phyloP scores from a whole-genome alignment of 1,140 invertebrate genomes.

The Chrysomallon squamiferum region DNA sequence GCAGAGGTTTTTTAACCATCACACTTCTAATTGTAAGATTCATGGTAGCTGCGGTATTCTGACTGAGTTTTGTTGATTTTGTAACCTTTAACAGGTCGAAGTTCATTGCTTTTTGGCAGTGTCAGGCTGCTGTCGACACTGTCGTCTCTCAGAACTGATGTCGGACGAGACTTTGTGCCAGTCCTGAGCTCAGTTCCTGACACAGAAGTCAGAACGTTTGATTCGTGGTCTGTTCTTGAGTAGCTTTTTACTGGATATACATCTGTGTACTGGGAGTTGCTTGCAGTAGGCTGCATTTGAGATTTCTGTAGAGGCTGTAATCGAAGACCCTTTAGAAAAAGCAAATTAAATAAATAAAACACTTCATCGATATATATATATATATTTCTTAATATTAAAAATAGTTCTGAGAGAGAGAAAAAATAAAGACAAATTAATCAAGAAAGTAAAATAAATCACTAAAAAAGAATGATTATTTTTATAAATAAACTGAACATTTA shows the following conservation, averaged over 20 bases:
- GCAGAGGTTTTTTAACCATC: too few species aligned
- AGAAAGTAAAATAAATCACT: too few species aligned
- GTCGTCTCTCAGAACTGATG: slow-evolving; percentile 26
- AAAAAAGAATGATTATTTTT: too few species aligned
- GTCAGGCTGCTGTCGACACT: slow-evolving; percentile 11
- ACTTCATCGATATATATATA: not conserved
- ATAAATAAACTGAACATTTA: slow-evolving; percentile 11
- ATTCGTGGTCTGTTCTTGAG: slow-evolving; percentile 19
- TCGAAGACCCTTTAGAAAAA: slow-evolving; percentile 15
- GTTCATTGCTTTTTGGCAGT: slow-evolving; percentile 24
- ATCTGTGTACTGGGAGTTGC: slow-evolving; percentile 13
- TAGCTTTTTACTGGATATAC: slow-evolving; percentile 8
- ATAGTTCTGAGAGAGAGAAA: too few species aligned
- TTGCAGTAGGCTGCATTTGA: slow-evolving; percentile 13
- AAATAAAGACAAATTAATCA: too few species aligned
- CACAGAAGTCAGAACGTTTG: slow-evolving; percentile 17
- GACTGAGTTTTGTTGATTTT: slow-evolving; percentile 8
- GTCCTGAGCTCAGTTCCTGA: slow-evolving; percentile 17
- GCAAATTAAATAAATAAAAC: not conserved
- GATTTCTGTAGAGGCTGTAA: slow-evolving; percentile 24
- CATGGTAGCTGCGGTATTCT: not conserved
- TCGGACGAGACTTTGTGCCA: slow-evolving; percentile 24
- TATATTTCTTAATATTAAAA: not conserved
- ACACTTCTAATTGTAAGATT: not conserved
- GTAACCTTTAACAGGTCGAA: slow-evolving; percentile 25